Conservation (phyloP, 2,797 vertebrate species). For the Meda fulgida region DNA sequence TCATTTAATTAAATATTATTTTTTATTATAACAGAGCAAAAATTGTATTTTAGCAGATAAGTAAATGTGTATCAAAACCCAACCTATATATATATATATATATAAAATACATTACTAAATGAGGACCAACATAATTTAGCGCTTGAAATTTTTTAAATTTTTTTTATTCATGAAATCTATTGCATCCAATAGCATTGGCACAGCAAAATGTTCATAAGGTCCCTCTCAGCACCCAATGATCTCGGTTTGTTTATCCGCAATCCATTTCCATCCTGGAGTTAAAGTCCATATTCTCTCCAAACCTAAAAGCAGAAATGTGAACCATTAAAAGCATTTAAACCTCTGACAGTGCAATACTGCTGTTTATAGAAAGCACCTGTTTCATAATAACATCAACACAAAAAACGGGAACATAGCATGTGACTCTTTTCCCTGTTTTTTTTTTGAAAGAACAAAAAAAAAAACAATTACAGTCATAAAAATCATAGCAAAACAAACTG, state of each 20-base stretch:
- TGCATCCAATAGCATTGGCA: not conserved
- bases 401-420: not conserved
- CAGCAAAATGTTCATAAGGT: not conserved
- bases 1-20: not conserved
- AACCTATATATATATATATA: not conserved
- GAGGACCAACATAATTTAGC: not conserved
- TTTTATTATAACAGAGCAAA: not conserved
- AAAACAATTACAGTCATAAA: not conserved
- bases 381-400: not conserved
- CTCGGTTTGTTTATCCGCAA: not conserved
- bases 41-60: not conserved
- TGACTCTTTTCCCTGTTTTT: not conserved
- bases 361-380: not conserved
- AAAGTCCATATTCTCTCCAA: conserved; percentile 70
- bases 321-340: conserved; percentile 9
- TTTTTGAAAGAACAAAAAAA: not conserved
- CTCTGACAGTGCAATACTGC: not conserved
- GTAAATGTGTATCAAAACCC: not conserved
- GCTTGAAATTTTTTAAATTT: no score
- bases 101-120: not conserved
- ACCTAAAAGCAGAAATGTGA: conserved; percentile 65
- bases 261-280: conserved; percentile 35
- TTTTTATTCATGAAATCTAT: conserved; percentile 7
- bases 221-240: not conserved
- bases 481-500: not conserved